phyloP scores from a whole-genome alignment of 2,113 vertebrate genomes.

The Xiphias gladius region DNA sequence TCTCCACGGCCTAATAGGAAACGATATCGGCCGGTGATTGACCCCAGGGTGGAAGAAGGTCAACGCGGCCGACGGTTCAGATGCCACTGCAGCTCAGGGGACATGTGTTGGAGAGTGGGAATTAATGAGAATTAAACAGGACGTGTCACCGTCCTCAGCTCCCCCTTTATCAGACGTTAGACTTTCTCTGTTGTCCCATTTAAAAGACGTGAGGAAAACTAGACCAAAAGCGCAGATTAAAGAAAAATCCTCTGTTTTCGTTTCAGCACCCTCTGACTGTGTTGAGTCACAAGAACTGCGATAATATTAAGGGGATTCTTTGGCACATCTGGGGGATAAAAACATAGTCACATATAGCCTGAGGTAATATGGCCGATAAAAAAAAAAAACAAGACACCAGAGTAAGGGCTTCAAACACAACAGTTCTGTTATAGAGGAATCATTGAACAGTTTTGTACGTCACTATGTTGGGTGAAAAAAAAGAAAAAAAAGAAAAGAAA shows the following conservation, averaged over 20 bases:
- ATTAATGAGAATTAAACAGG: conserved; percentile 17
- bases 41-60: not conserved
- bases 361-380: not conserved
- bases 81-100: not conserved
- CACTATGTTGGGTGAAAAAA: not conserved
- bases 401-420: conserved; percentile 10
- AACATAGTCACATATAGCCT: not conserved
- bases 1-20: not conserved
- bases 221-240: not conserved
- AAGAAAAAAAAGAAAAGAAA: not conserved
- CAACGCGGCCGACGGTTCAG: conserved; percentile 10
- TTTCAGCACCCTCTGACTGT: conserved; percentile 7
- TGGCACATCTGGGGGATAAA: not conserved
- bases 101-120: not conserved
- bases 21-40: conserved; percentile 8
- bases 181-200: not conserved
- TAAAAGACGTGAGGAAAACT: not conserved
- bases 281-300: not conserved
- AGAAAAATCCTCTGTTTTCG: not conserved
- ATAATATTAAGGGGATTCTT: not conserved
- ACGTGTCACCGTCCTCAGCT: not conserved
- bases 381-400: not conserved
- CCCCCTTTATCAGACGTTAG: not conserved
- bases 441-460: not conserved
- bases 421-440: not conserved